Evolutionary conservation across 92 coral and sea anemone genomes (phyloP).

Genomic region (Porites cylindrica): DNA sequence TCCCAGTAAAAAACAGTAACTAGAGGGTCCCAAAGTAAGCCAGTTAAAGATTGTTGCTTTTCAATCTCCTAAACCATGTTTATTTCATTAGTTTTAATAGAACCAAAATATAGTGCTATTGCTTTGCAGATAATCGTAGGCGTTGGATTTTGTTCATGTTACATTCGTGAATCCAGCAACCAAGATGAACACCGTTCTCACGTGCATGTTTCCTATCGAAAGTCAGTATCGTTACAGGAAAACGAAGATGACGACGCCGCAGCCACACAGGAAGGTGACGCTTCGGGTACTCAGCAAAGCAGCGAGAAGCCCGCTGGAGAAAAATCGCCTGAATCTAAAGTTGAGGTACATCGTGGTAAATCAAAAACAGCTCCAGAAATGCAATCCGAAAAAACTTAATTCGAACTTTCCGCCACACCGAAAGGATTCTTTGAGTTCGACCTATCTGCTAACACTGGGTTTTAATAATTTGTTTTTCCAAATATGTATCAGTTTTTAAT

Average conservation of each 20-base stretch:
- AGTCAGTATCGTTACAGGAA: background rate
- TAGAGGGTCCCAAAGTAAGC: no score
- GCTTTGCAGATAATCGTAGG: conserved; percentile 17
- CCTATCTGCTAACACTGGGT: no score
- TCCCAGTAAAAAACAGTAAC: no score
- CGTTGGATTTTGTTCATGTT: background rate
- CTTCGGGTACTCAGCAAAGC: background rate
- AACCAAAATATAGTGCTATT: background rate
- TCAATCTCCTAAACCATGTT: no score
- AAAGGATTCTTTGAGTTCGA: background rate
- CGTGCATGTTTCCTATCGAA: background rate
- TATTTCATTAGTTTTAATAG: background rate
- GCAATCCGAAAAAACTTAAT: background rate
- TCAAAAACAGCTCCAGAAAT: background rate
- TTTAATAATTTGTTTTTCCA: no score
- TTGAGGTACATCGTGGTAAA: background rate
- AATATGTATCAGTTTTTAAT: no score
- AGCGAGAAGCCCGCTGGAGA: background rate
- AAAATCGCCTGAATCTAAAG: background rate
- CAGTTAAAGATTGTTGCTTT: no score
- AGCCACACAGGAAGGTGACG: background rate
- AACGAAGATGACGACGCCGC: background rate
- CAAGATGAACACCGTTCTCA: background rate
- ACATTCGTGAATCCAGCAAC: background rate
- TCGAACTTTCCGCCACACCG: no score